These are phyloP conservation scores for Micrastur ruficollis DNA, from an alignment of 2,797 vertebrate species.

Conservation along the genomic window DNA sequence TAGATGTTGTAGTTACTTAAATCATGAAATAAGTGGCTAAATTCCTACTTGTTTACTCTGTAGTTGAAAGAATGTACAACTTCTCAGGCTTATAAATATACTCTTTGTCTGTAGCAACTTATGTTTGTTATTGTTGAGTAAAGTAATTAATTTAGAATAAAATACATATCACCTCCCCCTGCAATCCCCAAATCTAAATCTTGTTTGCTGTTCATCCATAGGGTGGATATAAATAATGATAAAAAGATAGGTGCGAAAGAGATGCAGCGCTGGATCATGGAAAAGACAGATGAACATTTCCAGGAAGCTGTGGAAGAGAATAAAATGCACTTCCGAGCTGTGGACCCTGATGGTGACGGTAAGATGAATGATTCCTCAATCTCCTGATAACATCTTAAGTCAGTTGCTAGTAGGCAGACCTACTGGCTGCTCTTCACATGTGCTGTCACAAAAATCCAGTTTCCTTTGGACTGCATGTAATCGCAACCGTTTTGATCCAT, in stretches of 20 bases:
- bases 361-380: background rate
- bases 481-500: background rate
- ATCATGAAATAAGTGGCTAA: background rate
- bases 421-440: background rate
- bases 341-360: constrained; percentile 95
- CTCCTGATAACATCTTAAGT: background rate
- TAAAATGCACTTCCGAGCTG: constrained; percentile 88
- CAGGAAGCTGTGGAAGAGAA: constrained; percentile 92
- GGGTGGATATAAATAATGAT: constrained; percentile 90
- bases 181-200: rapidly evolving
- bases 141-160: background rate
- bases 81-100: background rate
- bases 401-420: background rate
- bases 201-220: background rate
- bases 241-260: constrained; percentile 90
- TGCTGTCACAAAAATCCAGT: background rate
- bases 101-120: background rate
- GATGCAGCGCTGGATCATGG: constrained; percentile 98
- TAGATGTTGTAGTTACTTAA: background rate
- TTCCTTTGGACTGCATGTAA: background rate
- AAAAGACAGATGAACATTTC: constrained; percentile 95
- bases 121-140: background rate
- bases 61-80: background rate
- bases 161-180: too few species aligned
- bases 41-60: background rate